A percentile compares a stretch with the other conserved stretches of the same genome.
phyloP scores from a whole-genome alignment of 2,888 invertebrate genomes.

The Bhutanitis thaidina region DNA sequence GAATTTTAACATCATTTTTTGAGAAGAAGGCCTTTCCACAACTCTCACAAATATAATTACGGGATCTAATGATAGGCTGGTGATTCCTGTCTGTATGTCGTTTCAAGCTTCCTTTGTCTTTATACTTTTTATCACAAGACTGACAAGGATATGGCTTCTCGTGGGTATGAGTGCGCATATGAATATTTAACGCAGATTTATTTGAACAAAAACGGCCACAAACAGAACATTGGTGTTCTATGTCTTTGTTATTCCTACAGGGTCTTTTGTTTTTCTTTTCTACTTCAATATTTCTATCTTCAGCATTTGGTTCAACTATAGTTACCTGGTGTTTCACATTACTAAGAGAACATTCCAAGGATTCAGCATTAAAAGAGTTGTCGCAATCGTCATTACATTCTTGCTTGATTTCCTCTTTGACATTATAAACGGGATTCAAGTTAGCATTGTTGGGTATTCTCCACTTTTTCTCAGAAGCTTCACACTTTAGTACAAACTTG shows the following conservation, averaged over 20 bases:
- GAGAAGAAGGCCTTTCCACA: conserved; percentile 63
- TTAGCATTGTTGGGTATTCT: conserved; percentile 26
- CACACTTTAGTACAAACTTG: conserved; percentile 51
- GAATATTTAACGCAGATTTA: conserved; percentile 42
- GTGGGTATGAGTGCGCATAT: conserved; percentile 54
- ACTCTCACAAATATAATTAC: conserved; percentile 56
- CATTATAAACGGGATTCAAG: conserved; percentile 17
- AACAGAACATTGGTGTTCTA: conserved; percentile 36
- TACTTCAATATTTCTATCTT: conserved; percentile 23
- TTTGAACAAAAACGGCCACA: conserved; percentile 46
- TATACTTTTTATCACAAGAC: conserved; percentile 54
- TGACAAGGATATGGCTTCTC: conserved; percentile 48
- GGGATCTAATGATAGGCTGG: conserved; percentile 33
- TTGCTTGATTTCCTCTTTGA: conserved; percentile 41
- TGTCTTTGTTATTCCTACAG: conserved; percentile 2
- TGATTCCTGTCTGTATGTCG: conserved; percentile 53
- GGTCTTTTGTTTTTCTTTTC: conserved; percentile 30
- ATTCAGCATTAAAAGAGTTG: conserved; percentile 21
- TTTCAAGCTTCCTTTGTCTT: conserved; percentile 48
- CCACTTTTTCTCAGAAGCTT: conserved; percentile 47
- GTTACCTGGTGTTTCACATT: conserved; percentile 12
- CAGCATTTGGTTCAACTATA: not conserved
- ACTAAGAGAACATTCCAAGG: conserved; percentile 17
- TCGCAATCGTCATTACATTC: conserved; percentile 32
- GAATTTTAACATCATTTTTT: conserved; percentile 50